Evolutionary conservation across 2,797 vertebrate species (phyloP), one percentile per base, ranked within the genome.

Genomic region (Morelia viridis): DNA sequence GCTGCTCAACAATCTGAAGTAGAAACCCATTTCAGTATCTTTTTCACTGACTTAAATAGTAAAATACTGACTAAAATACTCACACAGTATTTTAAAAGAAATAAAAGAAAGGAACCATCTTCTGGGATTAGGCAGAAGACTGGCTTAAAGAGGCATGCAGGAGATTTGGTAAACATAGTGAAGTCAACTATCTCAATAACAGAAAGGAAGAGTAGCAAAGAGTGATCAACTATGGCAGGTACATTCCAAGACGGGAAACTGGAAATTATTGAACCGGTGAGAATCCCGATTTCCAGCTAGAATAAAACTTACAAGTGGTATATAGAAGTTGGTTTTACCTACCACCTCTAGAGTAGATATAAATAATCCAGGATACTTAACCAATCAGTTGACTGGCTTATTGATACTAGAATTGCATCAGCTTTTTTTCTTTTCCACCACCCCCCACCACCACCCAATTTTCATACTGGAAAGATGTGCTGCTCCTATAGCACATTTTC

Each of bases 401-500:
- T 60, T 2, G 11, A 64, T 58, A 17, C 17, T n/a, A 94, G 91
- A 91, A 89, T 95, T 92, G 93, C 94, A 95, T 58, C 58, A 62
- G 35, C 35, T 35, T 35, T 41, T 62, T 90, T 62, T 71, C n/a
- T 19, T 41, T 19, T 58, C 31, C 28, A 41, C 13, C 10, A 3
- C 35, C 35, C 35, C 35, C 35, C 35, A 35, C 35, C 35, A 1
- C 35, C 35, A 35, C 35, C 35, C 35, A 35, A 11, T 56, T 46
- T 53, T 84, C 60, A 12, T 35, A 19, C 58, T 65, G 31, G 71
- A 88, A 89, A 84, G 60, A 62, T 11, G n/a, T 61, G 93, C 90
- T 89, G 93, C 93, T 89, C 93, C 93, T 91, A 93, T 89, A 90
- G 94, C 92, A 65, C 91, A 94, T 93, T 96, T 95, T 96, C 96